phyloP scores from a whole-genome alignment of 1,140 invertebrate species.

The Diorhabda carinulata region DNA sequence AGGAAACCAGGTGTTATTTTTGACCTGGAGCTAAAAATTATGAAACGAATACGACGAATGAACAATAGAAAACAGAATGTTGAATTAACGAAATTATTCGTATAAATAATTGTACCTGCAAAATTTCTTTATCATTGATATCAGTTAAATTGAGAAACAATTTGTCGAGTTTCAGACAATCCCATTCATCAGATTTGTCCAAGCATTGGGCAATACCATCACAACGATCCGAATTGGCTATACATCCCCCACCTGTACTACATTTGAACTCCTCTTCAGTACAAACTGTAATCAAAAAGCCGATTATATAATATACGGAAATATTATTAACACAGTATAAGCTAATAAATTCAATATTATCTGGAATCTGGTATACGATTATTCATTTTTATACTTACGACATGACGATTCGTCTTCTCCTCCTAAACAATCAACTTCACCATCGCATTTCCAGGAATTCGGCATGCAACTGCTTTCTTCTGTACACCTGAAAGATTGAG shows the following conservation, averaged over 20 bases:
- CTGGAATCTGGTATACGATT: no score
- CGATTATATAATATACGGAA: neutral
- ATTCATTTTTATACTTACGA: neutral
- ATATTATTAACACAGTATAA: neutral
- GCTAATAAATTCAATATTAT: neutral
- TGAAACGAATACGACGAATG: neutral
- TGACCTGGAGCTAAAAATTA: constrained; percentile 32
- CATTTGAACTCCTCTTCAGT: constrained; percentile 56
- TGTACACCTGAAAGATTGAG: constrained; percentile 57
- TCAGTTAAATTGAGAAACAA: constrained; percentile 1
- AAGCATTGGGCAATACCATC: constrained; percentile 60
- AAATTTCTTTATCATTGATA: constrained; percentile 27
- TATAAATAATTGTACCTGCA: constrained; percentile 19
- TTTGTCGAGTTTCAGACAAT: constrained; percentile 45
- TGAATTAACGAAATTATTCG: no score
- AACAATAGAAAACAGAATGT: no score
- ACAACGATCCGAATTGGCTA: constrained; percentile 53
- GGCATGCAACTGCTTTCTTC: constrained; percentile 56
- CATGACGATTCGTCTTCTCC: constrained; percentile 59
- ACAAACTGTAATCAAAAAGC: constrained; percentile 48
- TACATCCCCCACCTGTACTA: constrained; percentile 57
- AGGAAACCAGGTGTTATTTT: constrained; percentile 47
- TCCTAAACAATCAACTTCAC: constrained; percentile 57
- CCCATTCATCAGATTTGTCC: constrained; percentile 63
- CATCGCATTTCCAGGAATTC: constrained; percentile 60